Base-by-base conservation (phyloP, 1,140 invertebrate species). In the Phortica variegata region DNA sequence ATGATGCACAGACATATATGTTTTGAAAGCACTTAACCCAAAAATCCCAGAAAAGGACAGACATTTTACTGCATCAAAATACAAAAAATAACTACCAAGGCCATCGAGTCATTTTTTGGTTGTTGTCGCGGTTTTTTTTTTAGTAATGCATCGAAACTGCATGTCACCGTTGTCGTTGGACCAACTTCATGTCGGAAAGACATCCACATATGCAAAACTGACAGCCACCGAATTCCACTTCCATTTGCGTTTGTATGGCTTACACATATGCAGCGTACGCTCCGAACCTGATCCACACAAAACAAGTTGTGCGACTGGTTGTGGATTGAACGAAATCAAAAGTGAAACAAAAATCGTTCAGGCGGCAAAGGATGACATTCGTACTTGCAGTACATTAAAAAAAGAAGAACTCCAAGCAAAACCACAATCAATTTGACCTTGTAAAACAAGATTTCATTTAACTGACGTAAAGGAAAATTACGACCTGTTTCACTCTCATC, bases 251-350 rank as follows among this genome's bases (percentile, higher is more conserved):
- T 29, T 33, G 17, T 18, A 56, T 37, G 16, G 13, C 46, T 56
- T 48, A 39, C 45, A 44, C 39, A 29, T 40, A 42, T 21, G 45
- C 26, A 34, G 42, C 26, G 8, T 9, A 20, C 21, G 29, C 39
- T 50, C 34, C 26, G 57, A 65, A 65, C 61, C 61, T 60, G 61
- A 54, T 62, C 32, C 47, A 61, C 47, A 34, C 4, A 7, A 34
- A 7, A 34, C 49, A 62, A 66, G 59, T 43, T 62, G 47, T 29
- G 45, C 49, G 49, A 68, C 62, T 54, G 59, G 62, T 62, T 49
- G 12, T 56, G 21, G 21, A 36, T 43, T 17, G 40, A n/a, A n/a
- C n/a, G n/a, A n/a, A n/a, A n/a, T n/a, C n/a, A n/a, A n/a, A n/a
- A n/a, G n/a, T n/a, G n/a, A n/a, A n/a, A n/a, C n/a, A n/a, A n/a